These are phyloP conservation scores for Urocolius indicus DNA, from an alignment of 2,113 vertebrate genomes.

Conservation along the genomic window DNA sequence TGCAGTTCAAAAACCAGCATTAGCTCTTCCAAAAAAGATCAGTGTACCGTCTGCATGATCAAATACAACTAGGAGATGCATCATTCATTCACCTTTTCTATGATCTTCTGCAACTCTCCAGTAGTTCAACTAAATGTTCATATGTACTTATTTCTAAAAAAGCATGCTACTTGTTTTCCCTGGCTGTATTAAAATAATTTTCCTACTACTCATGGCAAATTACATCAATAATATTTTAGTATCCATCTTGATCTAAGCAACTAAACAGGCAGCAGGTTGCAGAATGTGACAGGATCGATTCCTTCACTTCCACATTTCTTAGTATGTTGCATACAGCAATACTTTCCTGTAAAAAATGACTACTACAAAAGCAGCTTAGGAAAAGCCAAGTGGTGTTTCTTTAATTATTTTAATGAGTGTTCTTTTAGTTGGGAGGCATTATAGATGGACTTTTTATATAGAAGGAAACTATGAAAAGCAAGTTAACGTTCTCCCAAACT, in stretches of 20 bases:
- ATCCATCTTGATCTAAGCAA: slow-evolving; percentile 29
- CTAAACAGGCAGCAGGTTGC: slow-evolving; percentile 1
- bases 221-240: slow-evolving; percentile 5
- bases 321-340: not conserved
- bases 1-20: not conserved
- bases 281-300: not conserved
- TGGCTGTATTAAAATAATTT: slow-evolving; percentile 7
- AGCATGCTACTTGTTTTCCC: not conserved
- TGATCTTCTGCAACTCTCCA: not conserved
- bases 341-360: not conserved
- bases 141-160: not conserved
- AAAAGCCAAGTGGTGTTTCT: not conserved
- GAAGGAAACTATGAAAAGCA: not conserved
- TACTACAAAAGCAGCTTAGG: not conserved
- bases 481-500: not conserved
- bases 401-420: not conserved
- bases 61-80: not conserved
- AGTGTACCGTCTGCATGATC: not conserved
- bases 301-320: not conserved
- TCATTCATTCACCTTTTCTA: not conserved
- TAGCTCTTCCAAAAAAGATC: not conserved
- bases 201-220: not conserved
- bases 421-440: not conserved
- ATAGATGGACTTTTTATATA: not conserved
- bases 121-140: not conserved